A percentile compares a stretch with the other conserved stretches of the same genome.
Conservation (phyloP, 1,140 invertebrate genomes). For the Drosophila aff. region DNA sequence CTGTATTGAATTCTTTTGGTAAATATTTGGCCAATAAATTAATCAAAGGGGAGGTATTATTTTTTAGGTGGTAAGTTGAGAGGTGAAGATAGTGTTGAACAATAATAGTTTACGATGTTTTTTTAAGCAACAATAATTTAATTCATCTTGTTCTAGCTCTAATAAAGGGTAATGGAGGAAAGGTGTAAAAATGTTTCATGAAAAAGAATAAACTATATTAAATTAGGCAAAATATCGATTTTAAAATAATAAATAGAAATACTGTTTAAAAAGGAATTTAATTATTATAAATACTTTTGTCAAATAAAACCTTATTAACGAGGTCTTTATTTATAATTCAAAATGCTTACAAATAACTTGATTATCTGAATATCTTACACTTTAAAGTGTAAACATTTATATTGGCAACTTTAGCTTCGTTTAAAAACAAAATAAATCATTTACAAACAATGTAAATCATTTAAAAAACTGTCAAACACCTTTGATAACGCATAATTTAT, state of each 20-base stretch:
- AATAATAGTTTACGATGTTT: background rate
- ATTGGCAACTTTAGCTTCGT: background rate
- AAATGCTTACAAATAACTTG: background rate
- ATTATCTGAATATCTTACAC: background rate
- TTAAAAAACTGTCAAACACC: background rate
- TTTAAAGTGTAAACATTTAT: background rate
- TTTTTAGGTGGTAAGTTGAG: background rate
- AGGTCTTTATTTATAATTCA: background rate
- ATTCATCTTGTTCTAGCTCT: background rate
- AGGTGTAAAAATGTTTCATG: background rate
- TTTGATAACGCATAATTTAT: background rate
- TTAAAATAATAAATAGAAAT: too few relatives aligned
- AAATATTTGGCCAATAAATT: constrained; percentile 8
- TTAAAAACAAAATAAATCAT: constrained; percentile 6
- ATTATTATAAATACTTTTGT: background rate
- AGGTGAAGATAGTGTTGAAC: background rate
- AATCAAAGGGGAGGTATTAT: background rate
- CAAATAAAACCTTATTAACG: background rate
- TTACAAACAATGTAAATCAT: background rate
- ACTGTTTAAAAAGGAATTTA: background rate
- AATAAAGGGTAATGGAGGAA: background rate
- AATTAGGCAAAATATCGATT: too few relatives aligned
- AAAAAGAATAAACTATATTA: too few relatives aligned
- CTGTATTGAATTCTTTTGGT: background rate
- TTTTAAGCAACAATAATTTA: background rate